Percentiles rank a stretch among this genome's conserved stretches.
Evolutionary conservation across 2,797 vertebrate genomes (phyloP).

Genomic region (Allobates femoralis): DNA sequence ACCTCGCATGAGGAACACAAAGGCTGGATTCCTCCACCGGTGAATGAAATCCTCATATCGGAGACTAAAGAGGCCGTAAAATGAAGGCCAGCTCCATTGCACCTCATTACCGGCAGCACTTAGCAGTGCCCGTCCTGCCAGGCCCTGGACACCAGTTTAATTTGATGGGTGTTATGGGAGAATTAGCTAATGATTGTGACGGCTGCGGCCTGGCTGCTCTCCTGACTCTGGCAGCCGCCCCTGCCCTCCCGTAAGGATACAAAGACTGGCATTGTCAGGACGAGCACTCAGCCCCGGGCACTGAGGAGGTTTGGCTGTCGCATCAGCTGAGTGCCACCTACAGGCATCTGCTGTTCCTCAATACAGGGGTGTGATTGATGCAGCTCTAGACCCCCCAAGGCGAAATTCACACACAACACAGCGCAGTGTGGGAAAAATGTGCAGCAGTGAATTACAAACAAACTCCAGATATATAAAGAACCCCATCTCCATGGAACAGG

Average conservation of each 20-base stretch:
- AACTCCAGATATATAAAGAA: no score
- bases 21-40: constrained; percentile 62
- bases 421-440: no score
- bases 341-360: not conserved
- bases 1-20: not conserved
- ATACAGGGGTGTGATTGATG: not conserved
- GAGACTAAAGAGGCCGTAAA: constrained; percentile 71
- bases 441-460: no score
- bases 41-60: constrained; percentile 79
- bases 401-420: no score
- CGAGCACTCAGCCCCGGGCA: not conserved
- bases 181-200: constrained; percentile 73
- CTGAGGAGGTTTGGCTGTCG: not conserved
- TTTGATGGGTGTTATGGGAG: constrained; percentile 79
- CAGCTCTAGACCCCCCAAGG: not conserved
- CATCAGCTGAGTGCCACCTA: not conserved
- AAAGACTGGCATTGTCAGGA: constrained; percentile 35
- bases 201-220: constrained; percentile 72
- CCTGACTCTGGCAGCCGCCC: constrained; percentile 31
- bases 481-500: no score
- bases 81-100: constrained; percentile 80
- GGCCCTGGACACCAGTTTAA: constrained; percentile 73
- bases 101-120: constrained; percentile 82
- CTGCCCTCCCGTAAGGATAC: constrained; percentile 5
- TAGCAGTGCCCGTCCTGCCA: constrained; percentile 73